Conservation (phyloP, 2,113 vertebrate species). For the Onychostruthus taczanowskii region DNA sequence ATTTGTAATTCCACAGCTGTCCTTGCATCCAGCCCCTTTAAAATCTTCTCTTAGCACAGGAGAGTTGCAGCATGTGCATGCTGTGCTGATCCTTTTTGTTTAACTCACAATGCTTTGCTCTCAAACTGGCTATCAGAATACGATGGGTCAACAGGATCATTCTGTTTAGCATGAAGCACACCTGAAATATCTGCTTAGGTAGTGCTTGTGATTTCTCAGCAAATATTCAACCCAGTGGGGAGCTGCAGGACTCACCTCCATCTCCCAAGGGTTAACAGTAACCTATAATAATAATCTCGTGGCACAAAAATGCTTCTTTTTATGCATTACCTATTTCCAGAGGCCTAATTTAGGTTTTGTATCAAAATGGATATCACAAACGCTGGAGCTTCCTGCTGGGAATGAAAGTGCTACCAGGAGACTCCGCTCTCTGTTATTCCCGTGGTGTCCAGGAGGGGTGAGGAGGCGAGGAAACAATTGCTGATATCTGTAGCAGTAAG, state of each 20-base stretch:
- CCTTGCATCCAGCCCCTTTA: neutral
- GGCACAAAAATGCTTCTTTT: constrained; percentile 76
- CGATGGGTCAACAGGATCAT: constrained; percentile 62
- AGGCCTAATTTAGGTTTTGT: constrained; percentile 79
- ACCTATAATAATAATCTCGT: constrained; percentile 81
- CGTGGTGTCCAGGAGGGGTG: constrained; percentile 47
- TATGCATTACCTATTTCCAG: constrained; percentile 83
- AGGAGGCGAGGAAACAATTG: constrained; percentile 49
- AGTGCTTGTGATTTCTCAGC: constrained; percentile 67
- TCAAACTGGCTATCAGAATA: constrained; percentile 59
- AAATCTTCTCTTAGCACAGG: neutral
- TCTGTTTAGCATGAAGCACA: constrained; percentile 38
- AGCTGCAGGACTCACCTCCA: constrained; percentile 71
- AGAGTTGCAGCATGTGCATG: neutral
- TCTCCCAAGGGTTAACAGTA: constrained; percentile 78
- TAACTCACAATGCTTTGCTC: constrained; percentile 58
- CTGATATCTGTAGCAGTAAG: neutral
- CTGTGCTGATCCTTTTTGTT: constrained; percentile 67
- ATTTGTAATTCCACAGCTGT: neutral
- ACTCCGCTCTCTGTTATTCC: constrained; percentile 48
- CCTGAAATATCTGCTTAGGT: constrained; percentile 66
- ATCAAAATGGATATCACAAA: constrained; percentile 81
- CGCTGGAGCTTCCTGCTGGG: constrained; percentile 71
- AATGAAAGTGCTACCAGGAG: constrained; percentile 69
- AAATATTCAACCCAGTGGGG: constrained; percentile 71